These are phyloP conservation scores for Piprites chloris DNA, from an alignment of 2,113 vertebrate genomes.

Conservation along the genomic window DNA sequence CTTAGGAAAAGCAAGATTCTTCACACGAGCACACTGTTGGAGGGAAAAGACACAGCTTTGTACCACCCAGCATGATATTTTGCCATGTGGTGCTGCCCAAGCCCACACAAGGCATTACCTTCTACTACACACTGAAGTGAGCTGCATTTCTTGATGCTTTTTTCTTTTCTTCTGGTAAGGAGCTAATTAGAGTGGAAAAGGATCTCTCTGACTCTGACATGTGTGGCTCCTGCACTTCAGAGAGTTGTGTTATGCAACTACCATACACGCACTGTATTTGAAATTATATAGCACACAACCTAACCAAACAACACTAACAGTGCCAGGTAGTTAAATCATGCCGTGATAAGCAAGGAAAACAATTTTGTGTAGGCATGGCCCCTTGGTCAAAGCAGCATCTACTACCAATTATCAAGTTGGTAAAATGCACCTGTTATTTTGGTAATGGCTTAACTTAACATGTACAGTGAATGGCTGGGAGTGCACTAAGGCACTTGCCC, in stretches of 20 bases:
- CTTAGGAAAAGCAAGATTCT: not conserved
- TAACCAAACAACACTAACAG: constrained; percentile 5
- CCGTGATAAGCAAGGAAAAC: not conserved
- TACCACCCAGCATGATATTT: not conserved
- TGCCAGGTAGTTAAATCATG: not conserved
- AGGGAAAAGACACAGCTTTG: not conserved
- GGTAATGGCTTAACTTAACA: not conserved
- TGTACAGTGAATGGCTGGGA: not conserved
- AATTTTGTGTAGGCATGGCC: not conserved
- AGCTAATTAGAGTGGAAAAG: constrained; percentile 27
- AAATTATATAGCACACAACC: constrained; percentile 12
- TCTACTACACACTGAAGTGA: not conserved
- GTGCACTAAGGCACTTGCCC: not conserved
- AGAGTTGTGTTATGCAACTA: constrained; percentile 11
- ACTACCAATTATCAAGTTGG: not conserved
- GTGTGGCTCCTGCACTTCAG: not conserved
- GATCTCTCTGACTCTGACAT: not conserved
- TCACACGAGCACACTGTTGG: not conserved
- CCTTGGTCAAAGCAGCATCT: not conserved
- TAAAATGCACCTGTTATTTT: not conserved
- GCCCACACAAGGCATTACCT: constrained; percentile 18
- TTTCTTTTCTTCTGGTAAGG: not conserved
- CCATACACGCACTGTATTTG: not conserved
- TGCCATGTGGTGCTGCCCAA: not conserved
- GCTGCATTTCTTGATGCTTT: not conserved